These are phyloP conservation scores for Sebastes dallii DNA, from an alignment of 2,797 vertebrate genomes.

Conservation along the genomic window DNA sequence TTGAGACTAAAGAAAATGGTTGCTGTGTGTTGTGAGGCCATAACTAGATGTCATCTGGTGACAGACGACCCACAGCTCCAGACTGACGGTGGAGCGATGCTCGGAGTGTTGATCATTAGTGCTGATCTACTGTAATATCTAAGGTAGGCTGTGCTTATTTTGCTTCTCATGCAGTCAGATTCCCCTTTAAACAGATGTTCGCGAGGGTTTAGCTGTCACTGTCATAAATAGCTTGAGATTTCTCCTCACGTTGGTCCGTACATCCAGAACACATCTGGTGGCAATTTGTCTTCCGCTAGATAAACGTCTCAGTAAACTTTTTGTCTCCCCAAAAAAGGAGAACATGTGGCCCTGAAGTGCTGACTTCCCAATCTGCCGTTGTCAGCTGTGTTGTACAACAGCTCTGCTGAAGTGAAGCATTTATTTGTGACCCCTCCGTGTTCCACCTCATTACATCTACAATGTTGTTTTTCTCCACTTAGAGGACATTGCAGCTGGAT, in stretches of 20 bases:
- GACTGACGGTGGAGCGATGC: neutral
- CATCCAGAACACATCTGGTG: constrained; percentile 55
- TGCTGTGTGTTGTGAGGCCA: neutral
- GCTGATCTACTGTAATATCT: neutral
- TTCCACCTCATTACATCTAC: constrained; percentile 80
- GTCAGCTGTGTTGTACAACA: constrained; percentile 69
- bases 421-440: constrained; percentile 69
- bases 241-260: constrained; percentile 12
- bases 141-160: neutral
- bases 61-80: neutral
- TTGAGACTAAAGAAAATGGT: neutral
- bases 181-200: constrained; percentile 33
- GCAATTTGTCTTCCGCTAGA: constrained; percentile 62
- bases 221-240: neutral
- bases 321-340: constrained; percentile 27
- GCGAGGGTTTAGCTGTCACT: neutral
- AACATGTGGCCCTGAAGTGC: constrained; percentile 69
- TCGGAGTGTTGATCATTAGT: neutral
- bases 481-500: constrained; percentile 71
- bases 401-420: constrained; percentile 69
- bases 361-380: constrained; percentile 61
- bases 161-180: neutral
- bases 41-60: neutral
- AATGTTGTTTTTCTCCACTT: constrained; percentile 68
- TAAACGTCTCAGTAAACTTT: constrained; percentile 49